Base-by-base conservation (phyloP, 2,113 vertebrate genomes). In the Corythornis vintsioides region DNA sequence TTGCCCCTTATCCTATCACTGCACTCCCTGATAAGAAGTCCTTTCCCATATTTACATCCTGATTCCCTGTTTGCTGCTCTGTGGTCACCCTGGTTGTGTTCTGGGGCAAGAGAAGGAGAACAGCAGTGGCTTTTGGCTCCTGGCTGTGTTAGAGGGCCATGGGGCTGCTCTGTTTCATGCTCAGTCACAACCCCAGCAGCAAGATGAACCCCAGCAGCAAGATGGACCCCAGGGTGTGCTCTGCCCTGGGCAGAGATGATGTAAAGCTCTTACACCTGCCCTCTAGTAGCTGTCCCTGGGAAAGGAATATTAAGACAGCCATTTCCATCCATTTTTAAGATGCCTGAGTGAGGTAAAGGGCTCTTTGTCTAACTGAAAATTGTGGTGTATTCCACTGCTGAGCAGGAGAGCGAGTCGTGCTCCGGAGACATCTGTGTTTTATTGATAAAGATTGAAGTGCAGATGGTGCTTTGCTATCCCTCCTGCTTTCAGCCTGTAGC, bases 181-280 rank as follows among this genome's bases (percentile, higher is more conserved):
- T 59, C 3, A 0, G 0, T 24, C 61, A 12, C 5, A 3, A 63
- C 28, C 67, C 20, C 31, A 24, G 72, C 26, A 59, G 47, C 43
- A 13, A 7, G 42, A 5, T 4, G 22, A 33, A 9, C 0, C 1
- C 0, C 1, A 26, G 20, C n/a, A 59, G 47, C 43, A 13, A 7
- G 42, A 5, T 4, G 22, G 38, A 9, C 0, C 1, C 0, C 1
- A 26, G 20, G 13, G 63, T 56, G 7, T 15, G 1, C 29, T 48
- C 65, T 75, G 40, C 29, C 31, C 21, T 14, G 35, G 63, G 70
- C 43, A 69, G 47, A 65, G 52, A 4, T 57, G 53, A 10, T 60
- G 45, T 7, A 53, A 25, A 73, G 33, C 67, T 70, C 71, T 71
- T 71, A 28, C 0, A 45, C 21, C 47, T 52, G 50, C 61, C 24